Evolutionary conservation across 2,888 invertebrate species (phyloP).

Genomic region (Panopea generosa): DNA sequence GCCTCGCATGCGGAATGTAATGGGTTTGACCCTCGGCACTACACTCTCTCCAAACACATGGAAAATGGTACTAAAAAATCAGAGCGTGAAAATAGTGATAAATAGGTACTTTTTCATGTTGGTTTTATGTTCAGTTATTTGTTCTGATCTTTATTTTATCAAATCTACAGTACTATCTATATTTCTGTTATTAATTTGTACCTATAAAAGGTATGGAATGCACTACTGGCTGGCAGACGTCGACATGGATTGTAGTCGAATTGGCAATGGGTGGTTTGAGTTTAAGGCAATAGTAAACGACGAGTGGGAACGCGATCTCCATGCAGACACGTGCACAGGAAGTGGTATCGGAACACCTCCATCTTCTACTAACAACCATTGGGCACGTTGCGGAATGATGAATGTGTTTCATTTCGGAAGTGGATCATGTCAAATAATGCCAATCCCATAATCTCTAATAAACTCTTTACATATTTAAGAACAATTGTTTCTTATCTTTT

Average conservation of each 20-base stretch:
- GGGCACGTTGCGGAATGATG: constrained; percentile 84
- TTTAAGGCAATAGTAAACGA: constrained; percentile 82
- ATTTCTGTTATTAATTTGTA: no score
- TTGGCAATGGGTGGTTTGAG: constrained; percentile 85
- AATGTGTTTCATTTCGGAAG: constrained; percentile 83
- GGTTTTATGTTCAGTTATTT: no score
- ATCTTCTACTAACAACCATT: constrained; percentile 81
- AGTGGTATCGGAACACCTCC: constrained; percentile 66
- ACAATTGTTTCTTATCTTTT: neutral
- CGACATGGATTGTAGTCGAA: constrained; percentile 85
- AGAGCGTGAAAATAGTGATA: no score
- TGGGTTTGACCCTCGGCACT: no score
- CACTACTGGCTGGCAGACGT: constrained; percentile 86
- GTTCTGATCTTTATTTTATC: no score
- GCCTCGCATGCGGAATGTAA: no score
- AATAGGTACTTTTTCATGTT: no score
- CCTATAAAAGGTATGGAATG: constrained; percentile 82
- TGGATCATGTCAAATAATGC: constrained; percentile 68
- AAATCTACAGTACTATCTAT: no score
- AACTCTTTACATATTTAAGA: neutral
- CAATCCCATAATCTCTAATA: constrained; percentile 14
- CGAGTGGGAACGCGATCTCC: constrained; percentile 84
- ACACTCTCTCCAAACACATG: no score
- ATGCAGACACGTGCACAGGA: constrained; percentile 76
- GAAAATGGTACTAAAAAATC: no score